Base-by-base conservation (phyloP, 2,113 vertebrate genomes). In the Cisticola juncidis region DNA sequence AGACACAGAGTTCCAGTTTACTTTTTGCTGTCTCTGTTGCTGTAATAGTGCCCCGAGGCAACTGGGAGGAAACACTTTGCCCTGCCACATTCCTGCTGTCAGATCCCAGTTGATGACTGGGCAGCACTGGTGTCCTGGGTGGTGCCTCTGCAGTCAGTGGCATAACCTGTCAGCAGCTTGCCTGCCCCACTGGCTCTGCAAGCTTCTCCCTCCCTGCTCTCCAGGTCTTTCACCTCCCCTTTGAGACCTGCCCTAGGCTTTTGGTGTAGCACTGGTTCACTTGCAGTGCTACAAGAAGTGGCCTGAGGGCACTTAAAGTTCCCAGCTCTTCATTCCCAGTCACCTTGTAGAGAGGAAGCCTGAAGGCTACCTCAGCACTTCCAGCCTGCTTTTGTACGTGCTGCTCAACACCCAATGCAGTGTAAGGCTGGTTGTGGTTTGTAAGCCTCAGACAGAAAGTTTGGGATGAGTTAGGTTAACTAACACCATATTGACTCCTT, bases 221-320 rank as follows among this genome's bases (percentile, higher is more conserved):
- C 25, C 36, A 24, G 15, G 13, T 62, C 40, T 65, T 5, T 0
- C 2, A 3, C 45, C 5, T 11, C 13, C 10, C 13, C 18, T 53
- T 26, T 47, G 38, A 29, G 48, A 18, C 35, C 40, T 64, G 13
- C 26, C 2, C 0, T 25, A 28, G 44, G 31, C 68, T 83, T 72
- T 65, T 70, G 14, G 14, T 76, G 69, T 26, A 16, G 33, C 35
- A 86, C 45, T 83, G 36, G 22, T 45, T 18, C n/a, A 11, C 61
- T 68, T 79, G 22, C 33, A 60, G 18, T 40, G 38, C 57, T 71
- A 3, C 1, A 1, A 45, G 35, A 73, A 19, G 8, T 7, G 6
- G 18, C 26, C 29, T 86, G 42, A 83, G 56, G 53, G 47, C 76
- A 23, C 25, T 42, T 78, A 2, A 73, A 47, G n/a, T 36, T 47